Evolutionary conservation across 2,113 vertebrate species (phyloP), one percentile per base, ranked within the genome.

Genomic region (Periophthalmodon schlosseri): DNA sequence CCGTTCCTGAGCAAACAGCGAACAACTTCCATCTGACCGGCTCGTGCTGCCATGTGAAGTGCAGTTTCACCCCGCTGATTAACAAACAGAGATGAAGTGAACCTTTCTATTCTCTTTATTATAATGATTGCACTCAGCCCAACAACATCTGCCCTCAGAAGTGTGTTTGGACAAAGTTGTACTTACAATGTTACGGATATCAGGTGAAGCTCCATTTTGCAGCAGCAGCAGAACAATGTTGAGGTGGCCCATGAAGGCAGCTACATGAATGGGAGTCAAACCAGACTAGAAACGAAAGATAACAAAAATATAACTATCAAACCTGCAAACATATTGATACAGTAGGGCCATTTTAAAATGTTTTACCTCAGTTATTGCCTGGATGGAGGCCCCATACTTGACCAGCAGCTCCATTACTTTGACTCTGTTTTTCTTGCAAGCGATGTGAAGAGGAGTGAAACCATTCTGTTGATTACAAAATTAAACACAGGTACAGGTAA

Each of bases 371-470:
- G 98, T 99, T 77, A 99, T 96, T 85, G 98, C 96, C 92, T 99
- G 98, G 88, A 99, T 99, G 89, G 97, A 98, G 83, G 97, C 98
- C 87, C 97, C 97, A 76, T 99, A 99, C 94, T 99, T 99, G 91
- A 99, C 95, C 78, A 99, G 93, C 86, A 99, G 95, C 89, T 99
- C 98, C 97, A 99, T 99, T 93, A 99, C 98, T 93, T 99, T 99
- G 93, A 99, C 97, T 90, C 98, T 93, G 92, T 99, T 99, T 95
- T 99, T 99, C 95, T 99, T 99, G 93, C 98, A 99, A 90, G 98
- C 98, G 85, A 99, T 99, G 92, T 99, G 98, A 88, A 99, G 96
- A 76, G 98, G 98, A 89, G 98, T 99, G 93, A 99, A 99, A 89
- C 97, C 98, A 80, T 99, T 99, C 94, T 96, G 92, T 92, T 78